A percentile compares a stretch with the other conserved stretches of the same genome.
phyloP scores from a whole-genome alignment of 1,140 invertebrate species.

The Heliconius himera region DNA sequence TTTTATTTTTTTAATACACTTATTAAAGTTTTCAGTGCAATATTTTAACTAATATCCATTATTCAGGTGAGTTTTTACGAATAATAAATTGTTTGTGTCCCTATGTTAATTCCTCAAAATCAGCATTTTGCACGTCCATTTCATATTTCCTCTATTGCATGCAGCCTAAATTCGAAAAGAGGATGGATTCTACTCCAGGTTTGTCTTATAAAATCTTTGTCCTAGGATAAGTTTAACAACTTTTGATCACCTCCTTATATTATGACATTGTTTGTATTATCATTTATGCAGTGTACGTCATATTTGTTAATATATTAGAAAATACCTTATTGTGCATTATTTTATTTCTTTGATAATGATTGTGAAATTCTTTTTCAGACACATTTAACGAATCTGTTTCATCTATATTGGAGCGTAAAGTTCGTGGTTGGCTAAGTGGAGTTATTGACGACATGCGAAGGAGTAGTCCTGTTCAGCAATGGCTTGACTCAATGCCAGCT shows the following conservation, averaged over 20 bases:
- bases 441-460: constrained; percentile 80
- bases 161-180: constrained; percentile 69
- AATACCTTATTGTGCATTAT: not conserved
- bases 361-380: constrained; percentile 48
- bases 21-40: not conserved
- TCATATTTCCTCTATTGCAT: constrained; percentile 71
- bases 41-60: not conserved
- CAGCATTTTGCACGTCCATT: constrained; percentile 29
- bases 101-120: constrained; percentile 18
- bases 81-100: constrained; percentile 4
- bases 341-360: not conserved
- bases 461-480: constrained; percentile 79
- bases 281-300: not conserved
- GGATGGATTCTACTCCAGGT: constrained; percentile 77
- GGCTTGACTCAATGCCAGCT: constrained; percentile 76
- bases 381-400: constrained; percentile 75
- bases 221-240: constrained; percentile 4
- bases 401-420: constrained; percentile 72
- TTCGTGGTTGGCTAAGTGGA: constrained; percentile 76
- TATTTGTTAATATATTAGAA: not conserved
- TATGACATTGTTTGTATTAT: constrained; percentile 1
- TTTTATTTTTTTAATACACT: not conserved
- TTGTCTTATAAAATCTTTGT: constrained; percentile 46
- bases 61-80: constrained; percentile 7
- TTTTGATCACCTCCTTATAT: not conserved